Base-by-base conservation (phyloP, 1,140 invertebrate species). In the Solenopsis fugax region DNA sequence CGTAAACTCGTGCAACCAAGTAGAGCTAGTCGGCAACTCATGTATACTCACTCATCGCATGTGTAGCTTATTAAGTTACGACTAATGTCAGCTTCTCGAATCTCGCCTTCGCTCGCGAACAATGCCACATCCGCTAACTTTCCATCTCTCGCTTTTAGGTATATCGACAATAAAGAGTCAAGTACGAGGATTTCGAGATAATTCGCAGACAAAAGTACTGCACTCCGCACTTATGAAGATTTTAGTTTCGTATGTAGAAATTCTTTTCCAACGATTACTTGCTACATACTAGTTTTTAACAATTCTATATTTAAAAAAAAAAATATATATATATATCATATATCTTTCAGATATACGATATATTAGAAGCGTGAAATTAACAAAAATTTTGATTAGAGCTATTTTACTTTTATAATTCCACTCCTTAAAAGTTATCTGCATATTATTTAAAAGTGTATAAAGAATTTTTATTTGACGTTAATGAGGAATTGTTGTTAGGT, bases 51-150 rank as follows among this genome's bases (percentile, higher is more conserved):
- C 24, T 60, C 29, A 12, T 37, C 50, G 76, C 54, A 54, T 81
- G 62, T 54, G 65, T 67, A 71, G 58, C 45, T 71, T 67, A 82
- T 86, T 86, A 50, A 69, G 77, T 72, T 65, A 82, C 50, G 29
- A n/a, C 29, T 29, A 56, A 76, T 21, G 18, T 29, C 6, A 52
- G 34, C 24, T 18, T 37, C 21, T 48, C 29, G 71, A 50, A 62
- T 41, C 34, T 81, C 52, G 78, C 10, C 78, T 71, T 71, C 21
- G 48, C 34, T 41, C 50, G 21, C 48, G n/a, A 81, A 71, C 78
- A 81, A 81, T 81, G 37, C 34, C 29, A 10, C 76, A 48, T 78
- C 24, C 58, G 76, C 41, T 65, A 45, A 78, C 29, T 78, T 78
- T 65, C 18, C 52, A 7, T 2, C 5, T 48, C 12, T 48, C 45